A percentile compares a stretch with the other conserved stretches of the same genome.
Conservation (phyloP, 2,113 vertebrate genomes). For the Camelus bactrianus region DNA sequence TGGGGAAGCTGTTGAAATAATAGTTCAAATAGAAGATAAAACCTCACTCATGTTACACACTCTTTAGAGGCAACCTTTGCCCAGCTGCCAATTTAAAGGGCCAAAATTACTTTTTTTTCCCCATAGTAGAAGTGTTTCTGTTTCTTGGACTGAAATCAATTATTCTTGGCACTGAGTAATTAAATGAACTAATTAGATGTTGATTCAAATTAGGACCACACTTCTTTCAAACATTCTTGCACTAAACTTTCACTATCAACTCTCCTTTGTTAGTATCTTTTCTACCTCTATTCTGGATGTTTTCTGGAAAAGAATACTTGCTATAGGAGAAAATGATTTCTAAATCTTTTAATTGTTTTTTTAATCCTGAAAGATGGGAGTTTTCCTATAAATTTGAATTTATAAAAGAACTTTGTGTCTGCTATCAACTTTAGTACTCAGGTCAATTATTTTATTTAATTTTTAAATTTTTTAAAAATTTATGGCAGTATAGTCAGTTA, state of each 20-base stretch:
- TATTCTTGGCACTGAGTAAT: conserved; percentile 84
- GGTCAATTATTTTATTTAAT: conserved; percentile 43
- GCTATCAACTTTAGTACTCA: conserved; percentile 45
- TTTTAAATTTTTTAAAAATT: no score
- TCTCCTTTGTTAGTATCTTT: conserved; percentile 69
- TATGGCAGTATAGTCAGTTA: no score
- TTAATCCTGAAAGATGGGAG: conserved; percentile 44
- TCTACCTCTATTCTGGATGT: conserved; percentile 47
- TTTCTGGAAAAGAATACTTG: conserved; percentile 73
- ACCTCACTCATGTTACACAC: background rate
- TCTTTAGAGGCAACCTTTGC: conserved; percentile 52
- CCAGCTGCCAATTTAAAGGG: conserved; percentile 60
- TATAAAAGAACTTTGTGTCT: background rate
- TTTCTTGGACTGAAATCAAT: conserved; percentile 85
- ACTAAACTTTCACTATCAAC: conserved; percentile 75
- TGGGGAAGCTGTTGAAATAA: background rate
- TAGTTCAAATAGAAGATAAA: conserved; percentile 21
- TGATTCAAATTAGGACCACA: conserved; percentile 85
- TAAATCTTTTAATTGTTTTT: conserved; percentile 71
- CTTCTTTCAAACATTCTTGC: conserved; percentile 79
- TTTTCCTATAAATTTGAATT: conserved; percentile 62
- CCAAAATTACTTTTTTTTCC: conserved; percentile 75
- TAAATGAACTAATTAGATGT: conserved; percentile 88
- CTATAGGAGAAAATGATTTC: conserved; percentile 71
- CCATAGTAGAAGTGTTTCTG: conserved; percentile 67